Conservation (phyloP, 1,140 invertebrate species). For the Pseudomyrmex flavicornis region DNA sequence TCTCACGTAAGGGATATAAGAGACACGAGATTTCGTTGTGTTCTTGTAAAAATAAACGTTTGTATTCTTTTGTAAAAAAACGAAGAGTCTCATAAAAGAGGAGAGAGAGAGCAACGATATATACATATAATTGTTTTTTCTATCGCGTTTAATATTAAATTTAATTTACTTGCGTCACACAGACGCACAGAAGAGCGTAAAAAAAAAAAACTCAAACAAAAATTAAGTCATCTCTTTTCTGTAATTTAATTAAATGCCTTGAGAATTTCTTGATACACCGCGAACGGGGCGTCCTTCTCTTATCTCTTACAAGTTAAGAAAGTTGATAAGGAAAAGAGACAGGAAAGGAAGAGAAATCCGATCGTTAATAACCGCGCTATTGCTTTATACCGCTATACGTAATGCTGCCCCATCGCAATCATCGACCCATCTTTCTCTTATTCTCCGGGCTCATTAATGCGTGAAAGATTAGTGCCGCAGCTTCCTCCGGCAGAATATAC, state of each 20-base stretch:
- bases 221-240: neutral
- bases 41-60: neutral
- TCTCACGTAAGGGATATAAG: neutral
- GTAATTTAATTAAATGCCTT: neutral
- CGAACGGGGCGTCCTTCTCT: no score
- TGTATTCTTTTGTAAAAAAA: neutral
- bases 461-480: slow-evolving; percentile 45
- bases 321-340: slow-evolving; percentile 10
- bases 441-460: slow-evolving; percentile 43
- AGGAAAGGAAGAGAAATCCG: neutral
- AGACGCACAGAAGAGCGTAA: no score
- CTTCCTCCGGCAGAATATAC: slow-evolving; percentile 21
- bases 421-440: slow-evolving; percentile 30
- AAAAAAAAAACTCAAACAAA: neutral
- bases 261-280: neutral
- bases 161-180: neutral
- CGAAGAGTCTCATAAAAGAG: neutral
- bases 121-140: no score
- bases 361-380: neutral
- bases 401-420: slow-evolving; percentile 18
- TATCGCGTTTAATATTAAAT: neutral
- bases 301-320: neutral
- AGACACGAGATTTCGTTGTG: neutral
- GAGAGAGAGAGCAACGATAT: no score
- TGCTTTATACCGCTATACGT: slow-evolving; percentile 30